Evolutionary conservation across 2,888 invertebrate species (phyloP).

Genomic region (Elgonia sp.): DNA sequence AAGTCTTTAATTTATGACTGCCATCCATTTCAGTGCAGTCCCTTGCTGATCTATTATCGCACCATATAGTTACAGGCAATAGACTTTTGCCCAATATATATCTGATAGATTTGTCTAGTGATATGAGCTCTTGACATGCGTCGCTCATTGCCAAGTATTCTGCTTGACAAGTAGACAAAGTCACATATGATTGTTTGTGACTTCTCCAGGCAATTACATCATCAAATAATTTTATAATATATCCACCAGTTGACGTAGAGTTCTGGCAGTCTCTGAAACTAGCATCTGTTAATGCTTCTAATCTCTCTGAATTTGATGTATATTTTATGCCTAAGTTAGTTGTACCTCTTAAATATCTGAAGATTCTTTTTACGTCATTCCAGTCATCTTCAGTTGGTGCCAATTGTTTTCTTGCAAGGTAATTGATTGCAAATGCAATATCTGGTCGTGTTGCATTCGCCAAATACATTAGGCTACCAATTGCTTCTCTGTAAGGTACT

Average conservation of each 20-base stretch:
- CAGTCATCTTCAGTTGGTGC: conserved; percentile 68
- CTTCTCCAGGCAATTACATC: conserved; percentile 72
- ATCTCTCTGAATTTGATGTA: too few species aligned
- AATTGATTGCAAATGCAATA: conserved; percentile 33
- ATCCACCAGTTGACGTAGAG: conserved; percentile 57
- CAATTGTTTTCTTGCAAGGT: conserved; percentile 40
- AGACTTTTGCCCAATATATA: conserved; percentile 63
- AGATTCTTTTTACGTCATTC: conserved; percentile 45
- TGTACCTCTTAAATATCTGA: conserved; percentile 19
- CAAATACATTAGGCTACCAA: conserved; percentile 64
- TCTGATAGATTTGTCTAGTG: conserved; percentile 69
- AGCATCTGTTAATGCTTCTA: too few species aligned
- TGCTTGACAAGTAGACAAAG: conserved; percentile 68
- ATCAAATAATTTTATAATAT: conserved; percentile 67
- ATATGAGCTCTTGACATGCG: conserved; percentile 73
- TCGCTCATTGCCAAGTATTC: conserved; percentile 33
- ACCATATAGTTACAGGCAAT: conserved; percentile 55
- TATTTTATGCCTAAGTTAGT: too few species aligned
- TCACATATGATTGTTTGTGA: conserved; percentile 26
- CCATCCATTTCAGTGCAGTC: conserved; percentile 48
- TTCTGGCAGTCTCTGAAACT: too few species aligned
- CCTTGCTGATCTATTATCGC: conserved; percentile 58
- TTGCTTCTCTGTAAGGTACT: too few species aligned
- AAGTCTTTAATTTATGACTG: too few species aligned
- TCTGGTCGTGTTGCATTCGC: conserved; percentile 54